These are phyloP conservation scores for Perca flavescens DNA, from an alignment of 2,113 vertebrate species.

Conservation along the genomic window DNA sequence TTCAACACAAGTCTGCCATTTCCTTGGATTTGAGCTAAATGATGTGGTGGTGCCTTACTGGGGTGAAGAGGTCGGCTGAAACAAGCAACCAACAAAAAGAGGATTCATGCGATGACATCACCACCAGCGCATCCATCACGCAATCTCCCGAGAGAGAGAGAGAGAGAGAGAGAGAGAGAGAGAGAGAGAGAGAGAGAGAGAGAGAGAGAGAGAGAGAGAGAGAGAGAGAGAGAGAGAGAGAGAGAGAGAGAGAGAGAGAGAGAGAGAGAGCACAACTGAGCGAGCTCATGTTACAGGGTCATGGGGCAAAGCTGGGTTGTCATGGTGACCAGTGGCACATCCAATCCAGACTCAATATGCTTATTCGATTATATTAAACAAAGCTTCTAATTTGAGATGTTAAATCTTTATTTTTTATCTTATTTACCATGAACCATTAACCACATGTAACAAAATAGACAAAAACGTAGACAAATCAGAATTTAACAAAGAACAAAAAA, in stretches of 20 bases:
- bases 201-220: conserved; percentile 20
- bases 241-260: conserved; percentile 26
- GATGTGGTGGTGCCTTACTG: too few species aligned
- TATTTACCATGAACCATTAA: too few species aligned
- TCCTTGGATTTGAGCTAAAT: too few species aligned
- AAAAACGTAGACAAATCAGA: too few species aligned
- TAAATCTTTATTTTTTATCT: not conserved
- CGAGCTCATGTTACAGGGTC: conserved; percentile 35
- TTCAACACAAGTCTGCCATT: too few species aligned
- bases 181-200: conserved; percentile 47
- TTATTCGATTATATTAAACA: not conserved
- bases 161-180: conserved; percentile 41
- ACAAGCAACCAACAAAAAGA: too few species aligned
- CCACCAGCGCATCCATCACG: conserved; percentile 10
- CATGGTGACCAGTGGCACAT: conserved; percentile 8
- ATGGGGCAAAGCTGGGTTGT: conserved; percentile 21
- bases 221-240: conserved; percentile 15
- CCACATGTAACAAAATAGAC: too few species aligned
- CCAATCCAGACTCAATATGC: not conserved
- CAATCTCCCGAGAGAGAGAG: conserved; percentile 27
- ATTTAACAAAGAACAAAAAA: too few species aligned
- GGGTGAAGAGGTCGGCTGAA: too few species aligned
- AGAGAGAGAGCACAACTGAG: not conserved
- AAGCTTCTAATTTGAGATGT: not conserved
- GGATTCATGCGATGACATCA: conserved; percentile 56